phyloP scores from a whole-genome alignment of 2,797 vertebrate genomes.

The Melanotaenia trifasciata region DNA sequence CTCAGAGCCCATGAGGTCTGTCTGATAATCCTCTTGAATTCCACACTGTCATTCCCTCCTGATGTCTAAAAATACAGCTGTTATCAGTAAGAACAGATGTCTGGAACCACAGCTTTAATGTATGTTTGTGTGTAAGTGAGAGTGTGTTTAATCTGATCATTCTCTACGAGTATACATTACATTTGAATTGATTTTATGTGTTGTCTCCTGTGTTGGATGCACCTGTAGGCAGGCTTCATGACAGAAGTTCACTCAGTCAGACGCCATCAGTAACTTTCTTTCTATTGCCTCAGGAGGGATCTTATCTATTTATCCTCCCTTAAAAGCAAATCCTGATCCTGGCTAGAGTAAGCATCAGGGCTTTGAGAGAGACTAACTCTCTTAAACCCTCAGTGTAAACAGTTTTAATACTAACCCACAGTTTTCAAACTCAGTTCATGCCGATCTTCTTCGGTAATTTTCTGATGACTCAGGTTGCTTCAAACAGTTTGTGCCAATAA shows the following conservation, averaged over 20 bases:
- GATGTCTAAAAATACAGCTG: slow-evolving; percentile 71
- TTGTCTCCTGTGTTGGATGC: slow-evolving; percentile 18
- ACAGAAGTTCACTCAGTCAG: slow-evolving; percentile 3
- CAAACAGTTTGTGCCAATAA: neutral
- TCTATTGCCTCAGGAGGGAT: neutral
- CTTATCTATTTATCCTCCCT: neutral
- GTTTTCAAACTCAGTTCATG: neutral
- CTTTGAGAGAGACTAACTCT: neutral
- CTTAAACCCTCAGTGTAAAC: slow-evolving; percentile 12
- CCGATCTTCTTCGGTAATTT: neutral
- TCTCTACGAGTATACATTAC: slow-evolving; percentile 21
- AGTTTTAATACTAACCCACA: neutral
- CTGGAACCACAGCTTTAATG: slow-evolving; percentile 8
- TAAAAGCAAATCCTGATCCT: slow-evolving; percentile 16
- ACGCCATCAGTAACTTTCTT: slow-evolving; percentile 9
- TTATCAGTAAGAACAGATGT: slow-evolving; percentile 60
- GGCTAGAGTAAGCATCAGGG: neutral
- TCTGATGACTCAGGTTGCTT: neutral
- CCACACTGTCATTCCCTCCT: slow-evolving; percentile 57
- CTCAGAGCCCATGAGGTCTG: slow-evolving; percentile 51
- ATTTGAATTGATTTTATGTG: slow-evolving; percentile 14
- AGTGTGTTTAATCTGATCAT: slow-evolving; percentile 7
- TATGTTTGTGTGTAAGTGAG: slow-evolving; percentile 20
- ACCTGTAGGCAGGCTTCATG: slow-evolving; percentile 24
- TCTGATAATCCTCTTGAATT: slow-evolving; percentile 71